A percentile compares a stretch with the other conserved stretches of the same genome.
Evolutionary conservation across 2,797 vertebrate species (phyloP).

Genomic region (Potorous gilbertii): DNA sequence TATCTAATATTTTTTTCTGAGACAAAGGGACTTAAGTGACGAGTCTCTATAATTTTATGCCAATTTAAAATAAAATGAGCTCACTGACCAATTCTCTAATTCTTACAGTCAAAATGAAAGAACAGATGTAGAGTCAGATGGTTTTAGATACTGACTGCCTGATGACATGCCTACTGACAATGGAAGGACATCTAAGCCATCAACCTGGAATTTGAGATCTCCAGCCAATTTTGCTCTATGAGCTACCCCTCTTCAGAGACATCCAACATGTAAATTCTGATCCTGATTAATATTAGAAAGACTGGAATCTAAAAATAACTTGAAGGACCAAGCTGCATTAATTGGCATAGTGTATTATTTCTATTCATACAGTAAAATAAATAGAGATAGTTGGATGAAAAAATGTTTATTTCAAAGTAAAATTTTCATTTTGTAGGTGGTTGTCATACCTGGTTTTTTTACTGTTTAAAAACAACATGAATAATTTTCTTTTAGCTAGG

Average conservation of each 20-base stretch:
- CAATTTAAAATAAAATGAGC: neutral
- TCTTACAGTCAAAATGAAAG: neutral
- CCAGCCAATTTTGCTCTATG: neutral
- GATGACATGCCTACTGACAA: neutral
- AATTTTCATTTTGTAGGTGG: neutral
- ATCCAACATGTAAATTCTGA: neutral
- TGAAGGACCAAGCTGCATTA: neutral
- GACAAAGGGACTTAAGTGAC: neutral
- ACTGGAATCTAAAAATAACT: neutral
- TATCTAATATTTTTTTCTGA: neutral
- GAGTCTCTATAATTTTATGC: neutral
- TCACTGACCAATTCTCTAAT: neutral
- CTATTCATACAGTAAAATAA: neutral
- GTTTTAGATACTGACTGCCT: neutral
- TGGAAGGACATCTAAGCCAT: neutral
- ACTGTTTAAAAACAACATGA: neutral
- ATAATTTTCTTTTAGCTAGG: neutral
- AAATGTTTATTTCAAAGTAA: neutral
- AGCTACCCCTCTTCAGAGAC: neutral
- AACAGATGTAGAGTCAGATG: neutral
- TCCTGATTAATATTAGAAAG: neutral
- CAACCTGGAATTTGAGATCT: neutral
- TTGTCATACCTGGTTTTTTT: neutral
- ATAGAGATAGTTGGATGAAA: neutral
- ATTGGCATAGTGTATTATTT: neutral